These are phyloP conservation scores for Phylloscopus whistleri DNA, from an alignment of 2,113 vertebrate species.

Conservation along the genomic window DNA sequence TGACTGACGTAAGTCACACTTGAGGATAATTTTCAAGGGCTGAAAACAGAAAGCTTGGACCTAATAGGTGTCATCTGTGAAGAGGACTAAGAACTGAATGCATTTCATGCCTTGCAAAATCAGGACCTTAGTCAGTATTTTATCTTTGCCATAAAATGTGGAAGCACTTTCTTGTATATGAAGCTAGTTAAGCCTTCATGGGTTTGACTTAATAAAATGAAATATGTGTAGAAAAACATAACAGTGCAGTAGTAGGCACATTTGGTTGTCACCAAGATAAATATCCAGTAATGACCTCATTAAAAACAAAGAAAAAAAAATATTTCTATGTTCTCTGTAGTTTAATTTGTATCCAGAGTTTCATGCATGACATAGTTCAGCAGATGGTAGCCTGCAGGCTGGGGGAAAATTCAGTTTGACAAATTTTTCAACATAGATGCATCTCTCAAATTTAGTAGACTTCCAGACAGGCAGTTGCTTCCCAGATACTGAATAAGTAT, in stretches of 20 bases:
- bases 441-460: not conserved
- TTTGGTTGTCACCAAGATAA: not conserved
- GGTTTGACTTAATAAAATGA: not conserved
- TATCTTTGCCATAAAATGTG: not conserved
- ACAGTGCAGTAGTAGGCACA: not conserved
- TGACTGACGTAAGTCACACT: not conserved
- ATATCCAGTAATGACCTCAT: not conserved
- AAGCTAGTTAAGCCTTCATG: not conserved
- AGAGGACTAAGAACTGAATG: not conserved
- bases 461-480: not conserved
- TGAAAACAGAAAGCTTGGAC: not conserved
- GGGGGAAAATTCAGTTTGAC: not conserved
- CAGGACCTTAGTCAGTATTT: not conserved
- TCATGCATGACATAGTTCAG: conserved; percentile 4
- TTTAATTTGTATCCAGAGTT: not conserved
- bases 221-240: not conserved
- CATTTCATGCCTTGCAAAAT: not conserved
- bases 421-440: not conserved
- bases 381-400: conserved; percentile 24
- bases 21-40: not conserved
- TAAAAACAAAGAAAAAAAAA: not conserved
- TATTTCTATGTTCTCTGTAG: not conserved
- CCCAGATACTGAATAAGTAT: not conserved
- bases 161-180: not conserved
- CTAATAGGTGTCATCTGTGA: not conserved